phyloP scores from a whole-genome alignment of 2,888 invertebrate genomes.

The Hydraecia micacea region DNA sequence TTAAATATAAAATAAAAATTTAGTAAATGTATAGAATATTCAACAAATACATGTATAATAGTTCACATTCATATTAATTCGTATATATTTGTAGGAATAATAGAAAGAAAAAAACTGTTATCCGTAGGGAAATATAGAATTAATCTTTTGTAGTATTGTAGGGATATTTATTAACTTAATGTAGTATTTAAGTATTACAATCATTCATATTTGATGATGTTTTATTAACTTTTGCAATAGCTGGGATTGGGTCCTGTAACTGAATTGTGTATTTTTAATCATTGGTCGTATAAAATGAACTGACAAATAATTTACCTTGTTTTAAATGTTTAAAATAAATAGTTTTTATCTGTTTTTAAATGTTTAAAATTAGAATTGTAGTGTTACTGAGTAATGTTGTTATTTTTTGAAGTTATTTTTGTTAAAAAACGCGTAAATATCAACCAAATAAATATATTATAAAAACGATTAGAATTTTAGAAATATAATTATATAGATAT shows the following conservation, averaged over 20 bases:
- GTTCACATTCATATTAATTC: slow-evolving; percentile 4
- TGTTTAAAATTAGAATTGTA: slow-evolving; percentile 22
- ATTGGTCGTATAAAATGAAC: slow-evolving; percentile 55
- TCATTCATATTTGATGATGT: slow-evolving; percentile 79
- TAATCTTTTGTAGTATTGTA: slow-evolving; percentile 27
- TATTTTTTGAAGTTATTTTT: slow-evolving; percentile 40
- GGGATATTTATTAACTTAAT: slow-evolving; percentile 11
- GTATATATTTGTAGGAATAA: slow-evolving; percentile 1
- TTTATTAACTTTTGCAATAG: slow-evolving; percentile 75
- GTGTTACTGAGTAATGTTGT: slow-evolving; percentile 7
- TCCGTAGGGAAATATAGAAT: slow-evolving; percentile 22
- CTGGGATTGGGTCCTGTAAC: slow-evolving; percentile 84
- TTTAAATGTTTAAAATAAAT: slow-evolving; percentile 48
- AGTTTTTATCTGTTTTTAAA: slow-evolving; percentile 26
- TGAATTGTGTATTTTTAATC: slow-evolving; percentile 60
- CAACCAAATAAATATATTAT: not conserved
- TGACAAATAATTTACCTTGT: slow-evolving; percentile 54
- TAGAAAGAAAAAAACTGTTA: not conserved
- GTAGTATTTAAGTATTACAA: slow-evolving; percentile 50
- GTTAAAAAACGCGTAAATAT: not conserved
- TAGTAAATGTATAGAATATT: slow-evolving; percentile 18
- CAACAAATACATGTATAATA: slow-evolving; percentile 29
- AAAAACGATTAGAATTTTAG: not conserved
- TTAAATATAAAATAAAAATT: not conserved
- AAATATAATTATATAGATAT: slow-evolving; percentile 16